phyloP scores from a whole-genome alignment of 2,888 invertebrate species.

The Phytoseiulus persimilis region DNA sequence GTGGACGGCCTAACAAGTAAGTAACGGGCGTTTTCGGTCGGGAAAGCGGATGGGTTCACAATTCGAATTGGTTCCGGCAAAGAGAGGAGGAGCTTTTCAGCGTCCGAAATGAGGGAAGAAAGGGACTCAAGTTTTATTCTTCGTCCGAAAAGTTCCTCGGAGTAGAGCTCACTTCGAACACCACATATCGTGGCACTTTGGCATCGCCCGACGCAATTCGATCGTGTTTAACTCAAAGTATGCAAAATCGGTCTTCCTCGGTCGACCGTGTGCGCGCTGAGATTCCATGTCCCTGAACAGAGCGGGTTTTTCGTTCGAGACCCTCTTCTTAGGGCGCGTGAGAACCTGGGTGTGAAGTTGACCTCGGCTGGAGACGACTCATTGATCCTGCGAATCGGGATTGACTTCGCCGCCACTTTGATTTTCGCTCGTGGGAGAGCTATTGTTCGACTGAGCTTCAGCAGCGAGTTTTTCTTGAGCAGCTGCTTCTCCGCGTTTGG shows the following conservation, averaged over 20 bases:
- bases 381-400: not conserved
- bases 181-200: not conserved
- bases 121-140: not conserved
- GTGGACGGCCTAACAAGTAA: too few species aligned
- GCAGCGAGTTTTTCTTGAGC: conserved; percentile 13
- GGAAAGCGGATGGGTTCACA: too few species aligned
- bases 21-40: too few species aligned
- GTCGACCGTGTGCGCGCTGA: not conserved
- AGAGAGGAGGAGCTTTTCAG: too few species aligned
- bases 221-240: not conserved
- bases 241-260: not conserved
- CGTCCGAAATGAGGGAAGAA: not conserved
- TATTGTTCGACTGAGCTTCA: not conserved
- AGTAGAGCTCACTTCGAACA: not conserved
- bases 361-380: not conserved
- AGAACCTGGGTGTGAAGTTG: not conserved
- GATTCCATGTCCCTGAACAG: not conserved
- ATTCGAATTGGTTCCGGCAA: too few species aligned
- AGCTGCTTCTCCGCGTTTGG: conserved; percentile 7
- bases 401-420: not conserved
- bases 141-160: not conserved
- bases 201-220: not conserved
- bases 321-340: not conserved
- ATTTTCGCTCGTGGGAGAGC: not conserved
- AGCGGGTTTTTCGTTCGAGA: not conserved